Evolutionary conservation across 2,797 vertebrate genomes (phyloP), one percentile per base, ranked within the genome.

Genomic region (Etheostoma perlongum): DNA sequence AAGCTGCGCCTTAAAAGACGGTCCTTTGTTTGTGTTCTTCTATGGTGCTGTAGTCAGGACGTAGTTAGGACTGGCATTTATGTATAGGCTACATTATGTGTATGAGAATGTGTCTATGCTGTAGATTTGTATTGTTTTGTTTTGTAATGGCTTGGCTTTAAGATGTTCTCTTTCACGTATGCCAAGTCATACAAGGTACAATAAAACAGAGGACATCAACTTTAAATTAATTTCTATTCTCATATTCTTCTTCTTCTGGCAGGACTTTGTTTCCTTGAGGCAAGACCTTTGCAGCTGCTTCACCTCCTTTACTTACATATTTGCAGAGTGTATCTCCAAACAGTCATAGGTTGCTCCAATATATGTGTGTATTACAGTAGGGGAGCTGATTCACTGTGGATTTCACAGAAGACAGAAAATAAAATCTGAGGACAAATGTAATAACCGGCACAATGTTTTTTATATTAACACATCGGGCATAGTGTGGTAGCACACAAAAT

Each of bases 271-370:
- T 88, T 87, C 55, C 81, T 80, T n/a, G 30, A 84, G 68, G 78
- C 80, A 30, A 84, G 78, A 76, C 67, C 27, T 80, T 47, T 78
- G 25, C 67, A 86, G 82, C 80, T 87, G 76, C 87, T 69, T 66
- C 62, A 36, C 10, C 75, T 74, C 64, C 59, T 87, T 80, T 82
- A 63, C 80, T 89, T 82, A 75, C 44, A 74, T 74, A 78, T 88
- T 87, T 83, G 74, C 78, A 81, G 67, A 55, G 67, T 40, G 27
- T 70, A 61, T 87, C 79, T 85, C 68, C 64, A 82, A 81, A 81
- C 69, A 80, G 67, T 71, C 40, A 54, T 30, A 58, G 60, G 79
- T 75, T 74, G 48, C 48, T 60, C 36, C 69, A 86, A 60, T 82
- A 72, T 82, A 12, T 40, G 36, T 40, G 76, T 72, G 53, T 5